Evolutionary conservation across 2,113 vertebrate species (phyloP).

Genomic region (Zootoca vivipara): DNA sequence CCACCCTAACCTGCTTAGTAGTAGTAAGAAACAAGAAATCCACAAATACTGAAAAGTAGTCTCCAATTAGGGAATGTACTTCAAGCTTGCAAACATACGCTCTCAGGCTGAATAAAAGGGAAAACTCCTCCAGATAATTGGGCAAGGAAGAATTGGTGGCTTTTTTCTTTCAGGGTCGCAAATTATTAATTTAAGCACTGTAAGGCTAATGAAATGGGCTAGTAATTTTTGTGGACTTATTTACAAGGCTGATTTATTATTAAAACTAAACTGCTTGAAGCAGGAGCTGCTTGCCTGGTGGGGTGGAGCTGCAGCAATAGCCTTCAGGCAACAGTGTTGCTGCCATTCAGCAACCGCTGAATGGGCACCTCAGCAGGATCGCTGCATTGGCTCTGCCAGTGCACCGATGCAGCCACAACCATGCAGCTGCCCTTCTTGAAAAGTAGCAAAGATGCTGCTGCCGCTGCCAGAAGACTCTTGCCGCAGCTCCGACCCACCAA

Average conservation of each 20-base stretch:
- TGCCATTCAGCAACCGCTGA: too few species aligned
- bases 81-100: not conserved
- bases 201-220: not conserved
- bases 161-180: not conserved
- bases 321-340: too few species aligned
- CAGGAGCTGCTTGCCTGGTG: too few species aligned
- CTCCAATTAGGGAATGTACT: not conserved
- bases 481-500: too few species aligned
- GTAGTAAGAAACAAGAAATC: not conserved
- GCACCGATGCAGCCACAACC: too few species aligned
- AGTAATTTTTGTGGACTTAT: not conserved
- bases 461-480: too few species aligned
- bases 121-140: not conserved
- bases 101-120: not conserved
- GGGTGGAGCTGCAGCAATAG: too few species aligned
- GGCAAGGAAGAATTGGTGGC: not conserved
- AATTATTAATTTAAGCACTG: not conserved
- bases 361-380: too few species aligned
- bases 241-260: not conserved
- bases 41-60: not conserved
- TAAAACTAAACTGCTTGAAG: not conserved
- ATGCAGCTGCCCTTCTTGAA: too few species aligned
- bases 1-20: not conserved
- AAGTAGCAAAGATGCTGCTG: too few species aligned
- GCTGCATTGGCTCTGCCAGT: too few species aligned